Base-by-base conservation (phyloP, 1,140 invertebrate genomes). In the Brachionus plicatilis region DNA sequence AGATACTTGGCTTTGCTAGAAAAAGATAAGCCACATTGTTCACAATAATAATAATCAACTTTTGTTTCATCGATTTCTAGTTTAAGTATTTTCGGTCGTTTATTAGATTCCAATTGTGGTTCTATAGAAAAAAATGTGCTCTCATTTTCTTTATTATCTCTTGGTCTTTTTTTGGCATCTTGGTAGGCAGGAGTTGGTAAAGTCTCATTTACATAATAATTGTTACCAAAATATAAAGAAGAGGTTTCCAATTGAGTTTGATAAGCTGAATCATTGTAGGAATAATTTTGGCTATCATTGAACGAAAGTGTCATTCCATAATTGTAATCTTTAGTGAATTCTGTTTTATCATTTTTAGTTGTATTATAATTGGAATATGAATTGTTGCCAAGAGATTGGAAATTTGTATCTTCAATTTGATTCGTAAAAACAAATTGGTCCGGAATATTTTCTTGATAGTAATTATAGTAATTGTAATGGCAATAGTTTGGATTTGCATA, bases 231-330 rank as follows among this genome's bases (percentile, higher is more conserved):
- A 20, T 76, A 27, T 12, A 20, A 47, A n/a, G 24, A 76, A 33
- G 45, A 76, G 0, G 27, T 76, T 11, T 76, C 72, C 7, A 76
- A 37, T 47, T 76, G 72, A 14, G 72, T 76, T 50, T 76, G 72
- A 29, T 76, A 76, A 6, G 72, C 72, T 76, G 72, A 76, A 76
- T 76, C 72, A 29, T 76, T 76, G 24, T 76, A 72, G 14, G 68
- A 72, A 41, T 43, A 41, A 72, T 72, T 72, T n/a, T 72, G 17
- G 45, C 68, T 72, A 9, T 41, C 68, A 43, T 72, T 41, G 11
- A 41, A 41, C 0, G 33, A n/a, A 60, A 24, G 20, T 60, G 53
- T 17, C 9, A 24, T 5, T 8, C 53, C 53, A 60, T 20, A 60
- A 60, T 60, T 60, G 53, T 27, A 20, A 8, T 17, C n/a, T 27